Evolutionary conservation across 2,113 vertebrate species (phyloP).

Genomic region (Rhinoderma darwinii): DNA sequence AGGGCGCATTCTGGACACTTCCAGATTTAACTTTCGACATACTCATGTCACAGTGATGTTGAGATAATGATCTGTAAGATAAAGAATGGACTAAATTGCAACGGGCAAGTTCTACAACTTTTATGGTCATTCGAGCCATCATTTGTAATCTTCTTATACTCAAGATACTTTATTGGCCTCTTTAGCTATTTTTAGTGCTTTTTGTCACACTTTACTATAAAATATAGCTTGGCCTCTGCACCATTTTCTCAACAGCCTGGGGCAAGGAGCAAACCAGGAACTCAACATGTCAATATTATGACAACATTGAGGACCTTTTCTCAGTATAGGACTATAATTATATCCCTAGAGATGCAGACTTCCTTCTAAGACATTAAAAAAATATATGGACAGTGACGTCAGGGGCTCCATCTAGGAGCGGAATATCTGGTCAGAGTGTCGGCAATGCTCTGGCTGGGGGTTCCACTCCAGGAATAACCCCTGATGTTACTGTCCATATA

Average conservation of each 20-base stretch:
- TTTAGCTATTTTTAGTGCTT: not conserved
- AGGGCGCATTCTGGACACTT: too few species aligned
- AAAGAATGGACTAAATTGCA: not conserved
- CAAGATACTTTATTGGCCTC: not conserved
- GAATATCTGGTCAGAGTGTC: too few species aligned
- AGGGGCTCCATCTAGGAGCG: too few species aligned
- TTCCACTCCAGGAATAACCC: too few species aligned
- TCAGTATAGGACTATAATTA: not conserved
- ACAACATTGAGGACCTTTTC: not conserved
- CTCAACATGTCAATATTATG: not conserved
- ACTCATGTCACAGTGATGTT: not conserved
- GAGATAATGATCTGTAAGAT: not conserved
- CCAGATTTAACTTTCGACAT: too few species aligned
- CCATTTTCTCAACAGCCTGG: not conserved
- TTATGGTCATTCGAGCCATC: not conserved
- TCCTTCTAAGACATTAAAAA: too few species aligned
- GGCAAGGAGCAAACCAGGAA: not conserved
- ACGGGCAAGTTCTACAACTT: not conserved
- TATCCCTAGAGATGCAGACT: too few species aligned
- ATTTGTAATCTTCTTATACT: not conserved
- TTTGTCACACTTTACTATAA: not conserved
- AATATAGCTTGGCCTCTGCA: not conserved
- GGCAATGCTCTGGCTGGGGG: too few species aligned
- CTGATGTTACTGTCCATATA: too few species aligned
- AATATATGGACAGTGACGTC: too few species aligned